Percentiles rank a stretch among this genome's conserved stretches.
Evolutionary conservation across 2,797 vertebrate species (phyloP).

Genomic region (Alosa sapidissima): DNA sequence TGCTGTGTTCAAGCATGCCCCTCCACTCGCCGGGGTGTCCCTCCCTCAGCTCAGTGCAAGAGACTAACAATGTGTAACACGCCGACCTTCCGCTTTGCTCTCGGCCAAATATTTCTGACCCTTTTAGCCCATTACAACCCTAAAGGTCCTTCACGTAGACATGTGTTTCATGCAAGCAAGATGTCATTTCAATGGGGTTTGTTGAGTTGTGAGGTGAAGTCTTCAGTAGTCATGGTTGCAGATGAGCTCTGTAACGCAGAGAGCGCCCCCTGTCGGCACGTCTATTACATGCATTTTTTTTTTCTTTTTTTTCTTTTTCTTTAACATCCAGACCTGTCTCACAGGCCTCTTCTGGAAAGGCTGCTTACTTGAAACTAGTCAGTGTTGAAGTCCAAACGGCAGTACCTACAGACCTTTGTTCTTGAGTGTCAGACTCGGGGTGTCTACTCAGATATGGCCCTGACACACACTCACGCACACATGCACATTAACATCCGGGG

Average conservation of each 20-base stretch:
- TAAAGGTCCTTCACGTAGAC: neutral
- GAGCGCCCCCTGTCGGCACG: neutral
- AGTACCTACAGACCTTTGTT: constrained; percentile 3
- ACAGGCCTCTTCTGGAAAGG: neutral
- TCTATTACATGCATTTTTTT: neutral
- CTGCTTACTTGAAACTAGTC: constrained; percentile 9
- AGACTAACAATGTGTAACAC: neutral
- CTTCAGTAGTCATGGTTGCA: neutral
- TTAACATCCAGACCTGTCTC: neutral
- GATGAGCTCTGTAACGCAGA: neutral
- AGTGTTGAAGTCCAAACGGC: constrained; percentile 5
- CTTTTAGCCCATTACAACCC: neutral
- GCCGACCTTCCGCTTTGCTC: neutral
- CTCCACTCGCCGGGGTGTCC: neutral
- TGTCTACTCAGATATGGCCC: neutral
- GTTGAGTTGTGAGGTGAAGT: neutral
- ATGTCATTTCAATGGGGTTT: neutral
- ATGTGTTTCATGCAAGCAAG: neutral
- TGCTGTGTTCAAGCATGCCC: neutral
- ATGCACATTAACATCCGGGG: neutral
- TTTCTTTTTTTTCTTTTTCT: neutral
- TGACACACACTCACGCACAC: neutral
- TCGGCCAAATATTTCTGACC: neutral
- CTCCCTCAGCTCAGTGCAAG: neutral
- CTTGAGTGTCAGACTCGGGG: neutral